A percentile compares a stretch with the other conserved stretches of the same genome.
phyloP scores from a whole-genome alignment of 2,797 vertebrate genomes.

The Manis crassicaudata region DNA sequence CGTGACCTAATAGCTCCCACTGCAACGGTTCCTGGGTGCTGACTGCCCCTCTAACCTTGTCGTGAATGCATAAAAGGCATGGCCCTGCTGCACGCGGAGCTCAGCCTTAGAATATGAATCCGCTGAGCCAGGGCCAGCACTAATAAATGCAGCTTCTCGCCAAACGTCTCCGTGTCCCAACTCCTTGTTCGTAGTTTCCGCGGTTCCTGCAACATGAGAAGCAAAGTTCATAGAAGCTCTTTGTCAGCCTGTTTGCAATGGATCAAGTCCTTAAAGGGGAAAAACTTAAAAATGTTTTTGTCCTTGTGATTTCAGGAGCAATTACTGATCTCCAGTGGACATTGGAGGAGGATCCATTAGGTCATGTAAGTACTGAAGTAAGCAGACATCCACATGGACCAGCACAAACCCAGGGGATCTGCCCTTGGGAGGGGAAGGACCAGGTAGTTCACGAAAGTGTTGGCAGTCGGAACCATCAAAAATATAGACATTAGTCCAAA shows the following conservation, averaged over 20 bases:
- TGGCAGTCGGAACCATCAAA: neutral
- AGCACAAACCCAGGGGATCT: neutral
- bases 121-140: too few relatives aligned
- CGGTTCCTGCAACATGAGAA: neutral
- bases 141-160: too few relatives aligned
- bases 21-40: too few relatives aligned
- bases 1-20: too few relatives aligned
- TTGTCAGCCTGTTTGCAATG: neutral
- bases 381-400: neutral
- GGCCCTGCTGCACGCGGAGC: too few relatives aligned
- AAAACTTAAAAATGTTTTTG: constrained; percentile 50
- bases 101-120: too few relatives aligned
- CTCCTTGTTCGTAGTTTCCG: too few relatives aligned
- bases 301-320: constrained; percentile 58
- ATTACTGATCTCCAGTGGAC: constrained; percentile 25
- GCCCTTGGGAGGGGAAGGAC: neutral
- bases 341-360: neutral
- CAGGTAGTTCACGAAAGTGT: neutral
- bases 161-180: too few relatives aligned
- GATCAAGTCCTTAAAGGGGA: constrained; percentile 1
- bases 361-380: neutral
- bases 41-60: too few relatives aligned
- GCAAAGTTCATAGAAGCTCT: constrained; percentile 14
- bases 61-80: too few relatives aligned
- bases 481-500: neutral